Evolutionary conservation across 1,140 invertebrate genomes (phyloP), one percentile per base, ranked within the genome.

Genomic region (Argopecten irradians): DNA sequence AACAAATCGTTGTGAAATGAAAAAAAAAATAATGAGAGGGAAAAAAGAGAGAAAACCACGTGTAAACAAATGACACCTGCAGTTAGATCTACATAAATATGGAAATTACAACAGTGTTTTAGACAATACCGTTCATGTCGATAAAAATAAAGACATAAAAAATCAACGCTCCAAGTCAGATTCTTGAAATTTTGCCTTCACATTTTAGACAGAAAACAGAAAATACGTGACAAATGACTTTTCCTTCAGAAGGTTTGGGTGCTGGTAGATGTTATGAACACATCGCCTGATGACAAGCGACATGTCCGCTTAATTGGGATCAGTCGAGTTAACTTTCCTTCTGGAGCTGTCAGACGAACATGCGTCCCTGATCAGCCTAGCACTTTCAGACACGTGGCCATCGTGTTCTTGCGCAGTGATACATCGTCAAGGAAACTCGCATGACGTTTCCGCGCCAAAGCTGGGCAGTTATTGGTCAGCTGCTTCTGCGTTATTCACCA

Each of bases 381-480:
- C 55, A 5, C 55, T n/a, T 71, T 28, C 55, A 71, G 55, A 71
- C 55, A 71, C 55, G 55, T n/a, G 55, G 22, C 7, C 22, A 71
- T 71, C 55, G 14, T 71, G 55, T 71, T 28, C 55, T 11, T 71
- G 55, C 55, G 55, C 22, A 71, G 55, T 71, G 55, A 71, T 71
- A 71, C 55, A 71, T 71, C 55, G 55, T 71, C 55, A 71, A 22
- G 55, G 55, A 71, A 71, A 71, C 55, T 71, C 55, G 28, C 55
- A 71, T 71, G 55, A 71, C 55, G 55, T 71, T 71, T 71, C 55
- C 55, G 55, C 55, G 55, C 55, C 55, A 71, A 71, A 71, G 55
- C 55, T 71, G 55, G 55, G n/a, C 55, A 71, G 55, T 71, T 71
- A 71, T 71, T 71, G 55, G 55, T 71, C 55, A 71, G 55, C n/a